Conservation (phyloP, 2,888 invertebrate genomes). For the Drosophila quasianomalipes region DNA sequence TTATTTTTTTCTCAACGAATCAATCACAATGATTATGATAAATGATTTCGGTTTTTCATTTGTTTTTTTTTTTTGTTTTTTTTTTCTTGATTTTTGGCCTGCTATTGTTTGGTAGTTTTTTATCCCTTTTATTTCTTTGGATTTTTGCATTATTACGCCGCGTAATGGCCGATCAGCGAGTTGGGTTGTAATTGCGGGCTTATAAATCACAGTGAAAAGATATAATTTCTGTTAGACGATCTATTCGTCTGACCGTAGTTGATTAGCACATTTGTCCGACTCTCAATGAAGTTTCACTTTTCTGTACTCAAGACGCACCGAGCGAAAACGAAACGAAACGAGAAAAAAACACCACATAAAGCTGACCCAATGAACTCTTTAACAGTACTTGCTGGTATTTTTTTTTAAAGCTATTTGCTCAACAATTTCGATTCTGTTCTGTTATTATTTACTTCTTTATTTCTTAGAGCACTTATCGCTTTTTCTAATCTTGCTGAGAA, state of each 20-base stretch:
- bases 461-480: slow-evolving; percentile 44
- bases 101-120: slow-evolving; percentile 55
- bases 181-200: slow-evolving; percentile 72
- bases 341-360: slow-evolving; percentile 36
- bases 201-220: slow-evolving; percentile 78
- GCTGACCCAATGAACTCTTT: slow-evolving; percentile 75
- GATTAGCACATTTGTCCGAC: slow-evolving; percentile 75
- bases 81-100: slow-evolving; percentile 28
- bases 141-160: slow-evolving; percentile 74
- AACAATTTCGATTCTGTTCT: slow-evolving; percentile 32
- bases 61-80: slow-evolving; percentile 59
- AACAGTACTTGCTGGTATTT: slow-evolving; percentile 41
- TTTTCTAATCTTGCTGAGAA: slow-evolving; percentile 70
- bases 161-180: slow-evolving; percentile 74
- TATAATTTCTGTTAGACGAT: slow-evolving; percentile 74
- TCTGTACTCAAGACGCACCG: slow-evolving; percentile 11
- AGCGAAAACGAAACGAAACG: slow-evolving; percentile 36
- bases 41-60: slow-evolving; percentile 80
- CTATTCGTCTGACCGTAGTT: slow-evolving; percentile 50
- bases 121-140: slow-evolving; percentile 19
- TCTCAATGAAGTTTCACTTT: slow-evolving; percentile 69
- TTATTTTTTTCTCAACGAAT: slow-evolving; percentile 79
- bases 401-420: slow-evolving; percentile 28
- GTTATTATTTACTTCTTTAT: slow-evolving; percentile 27
- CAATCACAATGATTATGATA: slow-evolving; percentile 84